Base-by-base conservation (phyloP, 2,797 vertebrate genomes). In the Apodemus agrarius region DNA sequence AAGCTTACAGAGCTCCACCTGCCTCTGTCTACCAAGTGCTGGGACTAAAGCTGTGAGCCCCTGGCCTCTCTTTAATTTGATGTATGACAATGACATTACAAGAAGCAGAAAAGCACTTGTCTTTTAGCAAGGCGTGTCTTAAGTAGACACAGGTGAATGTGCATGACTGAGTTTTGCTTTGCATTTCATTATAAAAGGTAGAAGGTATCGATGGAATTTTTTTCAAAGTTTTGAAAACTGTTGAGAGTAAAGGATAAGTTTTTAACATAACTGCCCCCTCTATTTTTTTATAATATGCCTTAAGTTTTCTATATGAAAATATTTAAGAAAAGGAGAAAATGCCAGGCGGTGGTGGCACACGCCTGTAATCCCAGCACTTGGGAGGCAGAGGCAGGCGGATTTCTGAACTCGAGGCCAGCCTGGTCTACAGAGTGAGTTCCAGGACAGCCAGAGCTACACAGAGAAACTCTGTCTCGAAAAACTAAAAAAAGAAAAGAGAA, bases 171-270 rank as follows among this genome's bases (percentile, higher is more conserved):
- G n/a, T 78, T 96, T 81, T 65, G 37, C 69, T 92, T 92, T 90
- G 76, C 86, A 87, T 49, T 76, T 92, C 16, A 31, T 88, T 88
- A 72, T 61, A 91, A 93, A 95, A 67, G 43, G 1, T 29, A 69
- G 29, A 59, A 54, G 10, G 86, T 43, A 87, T 26, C 34, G 6
- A 63, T 89, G 24, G 49, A 72, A 81, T 52, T 61, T 82, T 61
- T 82, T 86, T 91, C 80, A 95, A 84, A 74, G 75, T 87, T 65
- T 65, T 92, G 57, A 65, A 67, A 92, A 88, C 82, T 79, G 13
- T 79, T 92, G 54, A 90, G 61, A 74, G 2, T 81, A 21, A 16
- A n/a, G 46, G 46, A 63, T 59, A 46, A 54, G 6, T 72, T 37
- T 79, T 94, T 74, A 43, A 74, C 59, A 69, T 0, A 16, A 43